Evolutionary conservation across 2,113 vertebrate species (phyloP).

Genomic region (Siniperca knerii): DNA sequence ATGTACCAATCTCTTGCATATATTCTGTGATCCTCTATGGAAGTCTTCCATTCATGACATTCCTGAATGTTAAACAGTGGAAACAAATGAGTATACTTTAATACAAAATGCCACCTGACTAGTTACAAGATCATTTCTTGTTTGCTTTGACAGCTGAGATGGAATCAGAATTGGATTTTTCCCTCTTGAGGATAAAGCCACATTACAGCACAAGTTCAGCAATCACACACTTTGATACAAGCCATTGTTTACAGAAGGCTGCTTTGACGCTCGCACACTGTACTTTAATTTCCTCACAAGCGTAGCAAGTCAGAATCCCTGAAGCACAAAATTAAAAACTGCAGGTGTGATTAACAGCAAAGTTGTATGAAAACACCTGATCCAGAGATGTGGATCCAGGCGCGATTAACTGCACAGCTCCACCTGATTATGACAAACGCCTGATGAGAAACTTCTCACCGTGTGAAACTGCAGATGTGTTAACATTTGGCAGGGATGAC

Average conservation of each 20-base stretch:
- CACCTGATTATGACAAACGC: not conserved
- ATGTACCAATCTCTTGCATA: not conserved
- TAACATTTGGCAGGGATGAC: not conserved
- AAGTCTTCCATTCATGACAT: not conserved
- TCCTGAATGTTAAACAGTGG: conserved; percentile 3
- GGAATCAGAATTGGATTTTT: conserved; percentile 11
- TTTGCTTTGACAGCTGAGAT: conserved; percentile 23
- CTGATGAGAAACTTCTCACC: not conserved
- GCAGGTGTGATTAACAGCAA: conserved; percentile 40
- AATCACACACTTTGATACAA: conserved; percentile 9
- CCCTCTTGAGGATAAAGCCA: not conserved
- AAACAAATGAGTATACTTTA: conserved; percentile 24
- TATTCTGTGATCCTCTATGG: not conserved
- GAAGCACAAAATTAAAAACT: conserved; percentile 58
- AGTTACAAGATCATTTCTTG: conserved; percentile 4
- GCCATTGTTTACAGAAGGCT: conserved; percentile 23
- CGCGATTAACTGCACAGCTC: conserved; percentile 8
- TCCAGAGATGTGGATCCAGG: conserved; percentile 15
- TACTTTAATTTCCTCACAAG: conserved; percentile 37
- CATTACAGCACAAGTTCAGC: conserved; percentile 8
- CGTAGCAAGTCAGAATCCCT: conserved; percentile 31
- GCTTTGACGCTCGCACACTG: not conserved
- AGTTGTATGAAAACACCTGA: conserved; percentile 12
- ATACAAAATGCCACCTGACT: not conserved
- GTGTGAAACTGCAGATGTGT: conserved; percentile 3